These are phyloP conservation scores for Pteruthius melanotis DNA, from an alignment of 2,113 vertebrate genomes.

Conservation along the genomic window DNA sequence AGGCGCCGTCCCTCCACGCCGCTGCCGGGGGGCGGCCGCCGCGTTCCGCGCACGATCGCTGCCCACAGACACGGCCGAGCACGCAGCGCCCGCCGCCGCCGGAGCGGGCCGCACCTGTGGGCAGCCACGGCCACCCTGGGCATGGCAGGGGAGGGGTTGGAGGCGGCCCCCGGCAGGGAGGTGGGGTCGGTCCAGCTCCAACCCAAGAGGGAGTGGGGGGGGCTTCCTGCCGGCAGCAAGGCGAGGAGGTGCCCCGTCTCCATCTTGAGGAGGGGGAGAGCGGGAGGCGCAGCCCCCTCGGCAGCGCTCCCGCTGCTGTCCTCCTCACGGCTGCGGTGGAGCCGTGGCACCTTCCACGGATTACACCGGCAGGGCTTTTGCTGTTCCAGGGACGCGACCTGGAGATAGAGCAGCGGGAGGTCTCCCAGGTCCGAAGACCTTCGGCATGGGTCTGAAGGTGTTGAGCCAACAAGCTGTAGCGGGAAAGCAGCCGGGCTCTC, in stretches of 20 bases:
- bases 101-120: neutral
- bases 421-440: neutral
- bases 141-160: too few species aligned
- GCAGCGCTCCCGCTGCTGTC: rapidly evolving
- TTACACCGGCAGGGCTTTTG: neutral
- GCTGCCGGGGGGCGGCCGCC: neutral
- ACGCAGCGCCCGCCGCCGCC: neutral
- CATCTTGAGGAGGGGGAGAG: neutral
- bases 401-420: neutral
- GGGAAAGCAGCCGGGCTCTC: neutral
- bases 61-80: neutral
- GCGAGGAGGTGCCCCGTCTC: neutral
- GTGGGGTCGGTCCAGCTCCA: neutral
- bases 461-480: neutral
- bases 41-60: neutral
- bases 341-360: rapidly evolving
- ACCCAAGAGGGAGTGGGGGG: rapidly evolving
- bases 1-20: neutral
- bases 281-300: neutral
- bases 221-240: rapidly evolving
- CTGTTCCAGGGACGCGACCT: too few species aligned
- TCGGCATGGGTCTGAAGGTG: neutral
- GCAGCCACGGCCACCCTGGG: neutral
- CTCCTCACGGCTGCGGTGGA: too few species aligned
- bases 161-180: too few species aligned